Conservation (phyloP, 2,113 vertebrate genomes). For the Podarcis raffonei region DNA sequence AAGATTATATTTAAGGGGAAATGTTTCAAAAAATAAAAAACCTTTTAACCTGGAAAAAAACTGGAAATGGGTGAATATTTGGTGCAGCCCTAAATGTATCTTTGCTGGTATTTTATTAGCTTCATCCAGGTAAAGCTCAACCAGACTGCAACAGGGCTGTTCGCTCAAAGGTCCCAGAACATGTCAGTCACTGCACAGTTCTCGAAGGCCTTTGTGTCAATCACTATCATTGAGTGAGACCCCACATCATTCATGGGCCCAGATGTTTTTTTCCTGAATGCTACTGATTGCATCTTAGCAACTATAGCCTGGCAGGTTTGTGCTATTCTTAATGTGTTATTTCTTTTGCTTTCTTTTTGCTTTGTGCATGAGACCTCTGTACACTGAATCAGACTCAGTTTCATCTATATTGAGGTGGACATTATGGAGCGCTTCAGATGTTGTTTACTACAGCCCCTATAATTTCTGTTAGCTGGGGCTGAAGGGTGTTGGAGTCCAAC, state of each 20-base stretch:
- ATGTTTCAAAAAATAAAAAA: background rate
- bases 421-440: too few species aligned
- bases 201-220: background rate
- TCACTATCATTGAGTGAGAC: background rate
- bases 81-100: background rate
- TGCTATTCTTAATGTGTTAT: background rate
- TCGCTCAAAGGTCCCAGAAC: background rate
- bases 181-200: background rate
- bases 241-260: background rate
- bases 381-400: background rate
- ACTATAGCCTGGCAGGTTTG: background rate
- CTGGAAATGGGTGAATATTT: background rate
- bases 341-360: background rate
- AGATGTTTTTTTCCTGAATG: background rate
- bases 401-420: background rate
- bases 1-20: background rate
- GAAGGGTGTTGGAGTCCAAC: too few species aligned
- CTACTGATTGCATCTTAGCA: background rate
- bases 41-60: background rate
- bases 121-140: background rate
- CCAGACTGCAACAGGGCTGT: background rate
- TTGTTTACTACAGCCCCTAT: too few species aligned
- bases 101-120: background rate
- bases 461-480: too few species aligned
- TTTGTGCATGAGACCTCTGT: background rate